Evolutionary conservation across 2,113 vertebrate species (phyloP).

Genomic region (Isichthys henryi): DNA sequence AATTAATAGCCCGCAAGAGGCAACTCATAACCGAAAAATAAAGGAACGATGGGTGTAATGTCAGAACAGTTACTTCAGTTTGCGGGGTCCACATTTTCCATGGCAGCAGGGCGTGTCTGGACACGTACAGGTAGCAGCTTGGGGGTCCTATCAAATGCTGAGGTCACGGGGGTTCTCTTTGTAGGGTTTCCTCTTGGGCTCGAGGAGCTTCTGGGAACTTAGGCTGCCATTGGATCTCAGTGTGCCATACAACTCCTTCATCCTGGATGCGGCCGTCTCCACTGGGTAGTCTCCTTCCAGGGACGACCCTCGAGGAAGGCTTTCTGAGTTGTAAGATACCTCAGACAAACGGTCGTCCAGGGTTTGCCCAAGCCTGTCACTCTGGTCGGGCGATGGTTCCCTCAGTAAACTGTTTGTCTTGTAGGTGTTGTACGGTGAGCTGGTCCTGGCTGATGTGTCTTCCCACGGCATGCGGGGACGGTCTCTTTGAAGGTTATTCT

Average conservation of each 20-base stretch:
- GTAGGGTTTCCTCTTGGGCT: slow-evolving; percentile 74
- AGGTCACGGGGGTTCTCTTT: slow-evolving; percentile 93
- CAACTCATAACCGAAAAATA: slow-evolving; percentile 37
- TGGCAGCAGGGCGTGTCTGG: not conserved
- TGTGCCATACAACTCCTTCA: slow-evolving; percentile 68
- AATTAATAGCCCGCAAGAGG: slow-evolving; percentile 21
- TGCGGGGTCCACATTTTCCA: slow-evolving; percentile 34
- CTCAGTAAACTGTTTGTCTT: slow-evolving; percentile 53
- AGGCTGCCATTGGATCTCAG: slow-evolving; percentile 54
- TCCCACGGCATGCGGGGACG: slow-evolving; percentile 37
- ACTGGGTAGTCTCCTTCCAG: slow-evolving; percentile 46
- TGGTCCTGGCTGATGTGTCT: slow-evolving; percentile 44
- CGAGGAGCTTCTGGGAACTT: slow-evolving; percentile 51
- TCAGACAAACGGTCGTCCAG: slow-evolving; percentile 38
- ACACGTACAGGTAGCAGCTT: slow-evolving; percentile 31
- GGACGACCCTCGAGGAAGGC: slow-evolving; percentile 56
- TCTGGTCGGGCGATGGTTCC: slow-evolving; percentile 46
- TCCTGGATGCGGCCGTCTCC: slow-evolving; percentile 49
- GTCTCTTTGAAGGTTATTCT: slow-evolving; percentile 44
- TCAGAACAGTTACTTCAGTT: slow-evolving; percentile 40
- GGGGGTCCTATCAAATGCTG: slow-evolving; percentile 77
- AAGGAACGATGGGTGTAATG: slow-evolving; percentile 32
- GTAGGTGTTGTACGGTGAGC: slow-evolving; percentile 54
- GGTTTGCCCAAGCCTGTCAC: slow-evolving; percentile 23
- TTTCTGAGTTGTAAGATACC: slow-evolving; percentile 42